phyloP scores from a whole-genome alignment of 2,888 invertebrate genomes.

The Apoda limacodes region DNA sequence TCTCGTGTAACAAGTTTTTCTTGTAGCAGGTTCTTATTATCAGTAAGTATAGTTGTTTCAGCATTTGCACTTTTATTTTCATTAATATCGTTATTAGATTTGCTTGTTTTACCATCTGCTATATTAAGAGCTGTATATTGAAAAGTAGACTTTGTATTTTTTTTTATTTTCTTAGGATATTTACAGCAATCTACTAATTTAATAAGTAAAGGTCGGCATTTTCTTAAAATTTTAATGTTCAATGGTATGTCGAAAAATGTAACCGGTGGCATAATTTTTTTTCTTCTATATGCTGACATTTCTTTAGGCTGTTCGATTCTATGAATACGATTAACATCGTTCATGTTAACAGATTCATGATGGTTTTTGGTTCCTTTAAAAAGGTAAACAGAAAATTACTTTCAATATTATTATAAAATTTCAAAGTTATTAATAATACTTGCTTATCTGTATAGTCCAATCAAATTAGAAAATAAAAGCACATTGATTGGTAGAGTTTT shows the following conservation, averaged over 20 bases:
- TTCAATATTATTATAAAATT: too few species aligned
- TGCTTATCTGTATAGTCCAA: too few species aligned
- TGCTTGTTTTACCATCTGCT: too few species aligned
- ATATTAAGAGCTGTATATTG: too few species aligned
- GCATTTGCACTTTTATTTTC: neutral
- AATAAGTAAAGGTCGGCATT: constrained; percentile 18
- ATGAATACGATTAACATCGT: too few species aligned
- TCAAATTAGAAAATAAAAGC: too few species aligned
- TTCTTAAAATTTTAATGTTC: constrained; percentile 16
- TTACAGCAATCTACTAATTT: constrained; percentile 19
- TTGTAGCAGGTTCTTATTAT: constrained; percentile 2
- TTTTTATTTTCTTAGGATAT: constrained; percentile 14
- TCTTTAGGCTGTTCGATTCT: constrained; percentile 1
- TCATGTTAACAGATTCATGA: too few species aligned
- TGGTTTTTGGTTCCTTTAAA: too few species aligned
- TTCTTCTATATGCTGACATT: constrained; percentile 10
- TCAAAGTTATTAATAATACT: too few species aligned
- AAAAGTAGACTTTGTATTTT: neutral
- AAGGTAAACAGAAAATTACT: too few species aligned
- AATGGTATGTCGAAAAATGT: constrained; percentile 17
- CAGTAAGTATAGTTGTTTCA: neutral
- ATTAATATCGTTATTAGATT: constrained; percentile 1
- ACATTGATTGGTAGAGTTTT: too few species aligned
- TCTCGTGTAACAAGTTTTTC: too few species aligned
- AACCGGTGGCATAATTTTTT: constrained; percentile 12